Base-by-base conservation (phyloP, 2,113 vertebrate genomes). In the Tupaia tana region DNA sequence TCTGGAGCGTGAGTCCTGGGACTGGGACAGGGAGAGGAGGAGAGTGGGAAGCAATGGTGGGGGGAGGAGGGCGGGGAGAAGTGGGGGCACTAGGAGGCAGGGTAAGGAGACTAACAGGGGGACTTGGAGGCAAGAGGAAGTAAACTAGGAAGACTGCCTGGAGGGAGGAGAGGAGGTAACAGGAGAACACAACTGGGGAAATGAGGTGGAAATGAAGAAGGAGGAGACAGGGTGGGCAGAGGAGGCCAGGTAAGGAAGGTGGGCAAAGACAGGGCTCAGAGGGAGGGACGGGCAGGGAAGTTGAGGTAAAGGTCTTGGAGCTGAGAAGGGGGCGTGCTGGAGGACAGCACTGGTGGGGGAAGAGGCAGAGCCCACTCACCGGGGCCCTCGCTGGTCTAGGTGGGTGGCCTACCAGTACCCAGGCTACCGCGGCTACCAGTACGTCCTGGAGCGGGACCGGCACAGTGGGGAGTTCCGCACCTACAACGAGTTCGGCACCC, bases 401-500 rank as follows among this genome's bases (percentile, higher is more conserved):
- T 99, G 99, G 99, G 99, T 99, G 92, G 99, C 99, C 89, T 99
- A 99, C 98, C 99, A 99, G 98, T 99, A 99, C 97, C 99, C 99
- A 0, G 99, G 99, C 96, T 99, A 99, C 98, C 98, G 99, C 97
- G 99, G 99, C 85, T 99, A 99, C 99, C 99, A 99, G 98, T 99
- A 99, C 66, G 99, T 99, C 97, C 98, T 99, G 98, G 99, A 99
- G 98, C 98, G 98, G 96, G 99, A 99, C 99, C 99, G 98, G 97
- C 99, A 99, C 98, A 99, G 99, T 52, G 99, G 99, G 82, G 99
- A 99, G 98, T 99, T 99, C 98, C 99, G 98, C 98, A 99, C 99
- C 98, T 99, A 99, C 98, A 99, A 98, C 0, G 99, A 99, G 96
- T 99, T 98, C 95, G 99, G 99, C 98, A 99, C 99, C 92, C 99